Conservation (phyloP, 2,888 invertebrate species). For the Notocelia uddmanniana region DNA sequence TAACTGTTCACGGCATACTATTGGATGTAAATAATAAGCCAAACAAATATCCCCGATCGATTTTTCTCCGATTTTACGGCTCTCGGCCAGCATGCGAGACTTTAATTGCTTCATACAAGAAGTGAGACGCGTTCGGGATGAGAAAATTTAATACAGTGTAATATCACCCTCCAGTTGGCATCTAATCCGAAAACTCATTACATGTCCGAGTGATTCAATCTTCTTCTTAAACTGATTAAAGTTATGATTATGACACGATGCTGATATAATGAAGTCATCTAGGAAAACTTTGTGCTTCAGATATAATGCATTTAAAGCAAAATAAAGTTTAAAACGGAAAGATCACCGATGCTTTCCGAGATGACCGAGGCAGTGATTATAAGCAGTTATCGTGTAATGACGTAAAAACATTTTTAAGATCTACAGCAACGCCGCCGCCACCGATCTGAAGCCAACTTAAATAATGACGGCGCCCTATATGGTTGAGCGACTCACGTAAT, state of each 20-base stretch:
- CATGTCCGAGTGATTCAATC: conserved; percentile 42
- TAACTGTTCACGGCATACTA: conserved; percentile 67
- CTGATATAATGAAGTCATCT: conserved; percentile 27
- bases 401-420: conserved; percentile 64
- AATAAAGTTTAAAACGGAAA: conserved; percentile 53
- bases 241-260: conserved; percentile 15
- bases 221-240: conserved; percentile 35
- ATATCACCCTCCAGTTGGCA: conserved; percentile 40
- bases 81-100: conserved; percentile 1
- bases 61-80: conserved; percentile 32
- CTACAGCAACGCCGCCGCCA: conserved; percentile 50
- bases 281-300: conserved; percentile 46
- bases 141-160: conserved; percentile 41
- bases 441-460: conserved; percentile 48
- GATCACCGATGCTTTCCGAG: conserved; percentile 57
- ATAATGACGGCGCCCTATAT: conserved; percentile 55
- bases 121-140: conserved; percentile 9
- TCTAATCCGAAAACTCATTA: conserved; percentile 44
- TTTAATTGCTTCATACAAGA: conserved; percentile 21
- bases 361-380: conserved; percentile 60
- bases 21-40: conserved; percentile 36
- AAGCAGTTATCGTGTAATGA: conserved; percentile 64
- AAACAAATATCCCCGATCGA: conserved; percentile 15
- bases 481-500: conserved; percentile 42
- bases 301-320: conserved; percentile 50